Base-by-base conservation (phyloP, 2,797 vertebrate species). In the Thripadectes ignobilis region DNA sequence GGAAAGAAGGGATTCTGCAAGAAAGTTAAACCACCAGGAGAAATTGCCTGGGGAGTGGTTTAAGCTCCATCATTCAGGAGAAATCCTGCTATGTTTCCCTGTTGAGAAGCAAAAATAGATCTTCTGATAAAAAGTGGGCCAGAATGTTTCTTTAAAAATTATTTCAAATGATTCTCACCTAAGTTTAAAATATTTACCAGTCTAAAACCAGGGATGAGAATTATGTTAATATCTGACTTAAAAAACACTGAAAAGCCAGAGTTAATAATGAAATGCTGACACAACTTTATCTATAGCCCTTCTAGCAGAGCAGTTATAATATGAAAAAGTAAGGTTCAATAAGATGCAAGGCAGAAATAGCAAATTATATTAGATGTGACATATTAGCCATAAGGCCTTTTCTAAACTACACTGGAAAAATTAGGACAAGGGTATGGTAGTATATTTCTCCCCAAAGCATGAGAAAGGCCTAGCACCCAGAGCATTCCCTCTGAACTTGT, bases 281-380 rank as follows among this genome's bases (percentile, higher is more conserved):
- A 91, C 69, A 91, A 96, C 93, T 93, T 72, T 95, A 93, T 96
- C 92, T 88, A 54, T 29, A 94, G 75, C 89, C 94, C 84, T 97
- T 93, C 95, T 92, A 89, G 83, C 77, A 85, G 79, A 97, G 91
- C 19, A 29, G 63, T 88, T 95, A 80, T 94, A 94, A 96, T 96
- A 96, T 92, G 94, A 97, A 96, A 97, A 96, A 89, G 83, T 89
- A 88, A 94, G 75, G 92, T 95, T 96, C 96, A 95, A 97, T 94
- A 96, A 97, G 96, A 94, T 74, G 77, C 83, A 94, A 96, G 87
- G 95, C 96, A 96, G 89, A 97, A 97, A 96, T 51, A 96, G 89
- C 48, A 97, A 96, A 93, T 97, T 94, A 76, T 97, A 97, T 97
- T 97, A 93, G 88, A 97, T 96, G 92, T 86, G 96, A 97, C 95